Evolutionary conservation across 2,888 invertebrate species (phyloP).

Genomic region (Caenorhabditis virilis): DNA sequence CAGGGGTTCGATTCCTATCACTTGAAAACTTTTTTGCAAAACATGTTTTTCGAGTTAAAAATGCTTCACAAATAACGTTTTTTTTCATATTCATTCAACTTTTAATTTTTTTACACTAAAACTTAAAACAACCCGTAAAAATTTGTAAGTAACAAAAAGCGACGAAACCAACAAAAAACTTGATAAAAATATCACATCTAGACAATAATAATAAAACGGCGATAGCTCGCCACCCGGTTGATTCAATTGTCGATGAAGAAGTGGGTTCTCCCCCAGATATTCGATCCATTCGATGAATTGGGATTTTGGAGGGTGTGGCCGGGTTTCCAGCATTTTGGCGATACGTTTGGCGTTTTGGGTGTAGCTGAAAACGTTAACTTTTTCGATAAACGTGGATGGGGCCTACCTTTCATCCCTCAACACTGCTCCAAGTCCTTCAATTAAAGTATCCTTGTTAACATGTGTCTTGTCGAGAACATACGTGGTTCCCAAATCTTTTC

Average conservation of each 20-base stretch:
- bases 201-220: conserved; percentile 24
- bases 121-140: background rate
- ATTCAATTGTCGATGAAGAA: conserved; percentile 24
- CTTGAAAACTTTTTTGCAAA: conserved; percentile 3
- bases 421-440: conserved; percentile 16
- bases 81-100: background rate
- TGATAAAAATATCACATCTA: conserved; percentile 19
- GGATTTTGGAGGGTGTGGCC: conserved; percentile 17
- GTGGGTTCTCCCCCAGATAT: conserved; percentile 29
- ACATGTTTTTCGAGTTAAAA: background rate
- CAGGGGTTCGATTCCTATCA: too few species aligned
- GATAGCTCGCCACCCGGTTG: conserved; percentile 14
- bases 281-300: conserved; percentile 39
- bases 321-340: conserved; percentile 29
- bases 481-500: conserved; percentile 25
- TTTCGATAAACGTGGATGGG: background rate
- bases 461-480: conserved; percentile 24
- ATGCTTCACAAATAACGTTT: background rate
- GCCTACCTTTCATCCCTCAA: conserved; percentile 16
- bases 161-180: background rate
- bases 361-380: conserved; percentile 14
- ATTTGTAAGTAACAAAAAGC: background rate
- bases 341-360: conserved; percentile 20
- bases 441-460: conserved; percentile 13
- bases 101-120: background rate